A percentile compares a stretch with the other conserved stretches of the same genome.
phyloP scores from a whole-genome alignment of 2,113 vertebrate species.

The Xerus inauris region DNA sequence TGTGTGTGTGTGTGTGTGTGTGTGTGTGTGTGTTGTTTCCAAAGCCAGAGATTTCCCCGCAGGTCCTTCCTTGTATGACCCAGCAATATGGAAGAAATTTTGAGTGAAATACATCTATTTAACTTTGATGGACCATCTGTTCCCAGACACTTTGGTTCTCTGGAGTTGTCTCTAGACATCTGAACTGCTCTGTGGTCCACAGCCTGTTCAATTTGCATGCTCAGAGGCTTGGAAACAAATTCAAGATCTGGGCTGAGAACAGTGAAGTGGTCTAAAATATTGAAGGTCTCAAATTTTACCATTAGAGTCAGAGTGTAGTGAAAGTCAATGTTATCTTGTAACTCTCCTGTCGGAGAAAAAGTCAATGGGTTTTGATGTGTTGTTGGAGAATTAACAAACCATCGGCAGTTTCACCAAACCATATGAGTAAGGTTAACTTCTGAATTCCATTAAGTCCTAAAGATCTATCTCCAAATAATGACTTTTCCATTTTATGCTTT shows the following conservation, averaged over 20 bases:
- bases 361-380: background rate
- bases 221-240: background rate
- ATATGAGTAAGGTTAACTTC: background rate
- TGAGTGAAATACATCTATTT: background rate
- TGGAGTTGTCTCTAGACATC: background rate
- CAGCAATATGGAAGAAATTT: background rate
- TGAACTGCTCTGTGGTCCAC: background rate
- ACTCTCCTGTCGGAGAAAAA: background rate
- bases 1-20: too few relatives aligned
- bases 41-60: background rate
- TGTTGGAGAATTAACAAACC: background rate
- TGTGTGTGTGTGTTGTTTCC: background rate
- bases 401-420: background rate
- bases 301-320: background rate
- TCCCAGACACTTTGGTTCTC: background rate
- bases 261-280: background rate
- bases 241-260: background rate
- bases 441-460: background rate
- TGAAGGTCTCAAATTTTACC: background rate
- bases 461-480: background rate
- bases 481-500: background rate
- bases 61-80: background rate
- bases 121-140: background rate
- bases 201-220: background rate
- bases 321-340: background rate